Evolutionary conservation across 2,113 vertebrate species (phyloP).

Genomic region (Apaloderma vittatum): DNA sequence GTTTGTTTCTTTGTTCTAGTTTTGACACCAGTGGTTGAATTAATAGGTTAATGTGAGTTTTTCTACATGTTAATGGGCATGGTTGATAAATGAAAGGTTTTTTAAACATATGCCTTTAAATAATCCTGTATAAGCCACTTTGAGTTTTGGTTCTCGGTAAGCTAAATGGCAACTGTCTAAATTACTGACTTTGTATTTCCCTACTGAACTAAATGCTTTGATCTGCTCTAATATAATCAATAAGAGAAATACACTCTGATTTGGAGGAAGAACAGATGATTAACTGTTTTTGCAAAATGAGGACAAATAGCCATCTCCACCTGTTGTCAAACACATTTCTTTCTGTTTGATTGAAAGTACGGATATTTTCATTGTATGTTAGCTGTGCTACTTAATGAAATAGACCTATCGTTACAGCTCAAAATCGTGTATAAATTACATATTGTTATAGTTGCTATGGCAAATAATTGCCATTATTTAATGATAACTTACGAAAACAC

Average conservation of each 20-base stretch:
- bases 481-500: conserved; percentile 16
- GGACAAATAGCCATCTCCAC: background rate
- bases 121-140: background rate
- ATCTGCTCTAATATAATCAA: conserved; percentile 5
- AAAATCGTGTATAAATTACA: conserved; percentile 48
- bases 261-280: background rate
- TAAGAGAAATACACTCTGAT: background rate
- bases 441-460: conserved; percentile 66
- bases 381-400: conserved; percentile 9
- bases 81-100: background rate
- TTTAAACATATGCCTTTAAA: background rate
- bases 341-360: background rate
- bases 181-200: background rate
- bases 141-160: background rate
- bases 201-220: background rate
- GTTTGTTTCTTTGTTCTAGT: background rate
- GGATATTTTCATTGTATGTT: background rate
- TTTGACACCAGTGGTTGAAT: background rate
- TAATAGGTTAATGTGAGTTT: background rate
- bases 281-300: background rate
- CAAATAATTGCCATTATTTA: conserved; percentile 63
- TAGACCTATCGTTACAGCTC: background rate
- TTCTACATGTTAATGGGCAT: background rate
- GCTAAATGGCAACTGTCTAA: background rate
- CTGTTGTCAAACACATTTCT: conserved; percentile 13